These are phyloP conservation scores for Acanthococcus lagerstroemiae DNA, from an alignment of 2,888 invertebrate genomes.

Conservation along the genomic window DNA sequence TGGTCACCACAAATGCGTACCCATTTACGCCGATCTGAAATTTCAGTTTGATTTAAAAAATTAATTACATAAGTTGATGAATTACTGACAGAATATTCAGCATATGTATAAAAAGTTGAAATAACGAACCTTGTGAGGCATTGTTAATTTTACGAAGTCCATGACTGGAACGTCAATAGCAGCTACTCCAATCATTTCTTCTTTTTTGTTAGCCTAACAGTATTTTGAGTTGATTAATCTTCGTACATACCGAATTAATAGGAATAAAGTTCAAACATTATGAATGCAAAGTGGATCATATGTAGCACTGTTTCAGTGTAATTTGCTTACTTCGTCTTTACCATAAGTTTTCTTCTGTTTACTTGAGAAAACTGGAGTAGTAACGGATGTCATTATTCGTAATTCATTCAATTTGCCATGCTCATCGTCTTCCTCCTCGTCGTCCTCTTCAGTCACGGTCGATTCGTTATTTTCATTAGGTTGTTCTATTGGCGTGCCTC, in stretches of 20 bases:
- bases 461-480: no score
- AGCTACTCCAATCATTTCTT: constrained; percentile 74
- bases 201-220: constrained; percentile 1
- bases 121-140: constrained; percentile 72
- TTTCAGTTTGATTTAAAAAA: no score
- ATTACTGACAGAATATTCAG: not conserved
- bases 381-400: constrained; percentile 87
- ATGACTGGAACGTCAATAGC: constrained; percentile 90
- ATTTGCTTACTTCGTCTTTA: no score
- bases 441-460: no score
- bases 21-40: constrained; percentile 93
- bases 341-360: not conserved
- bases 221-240: not conserved
- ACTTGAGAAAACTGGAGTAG: constrained; percentile 84
- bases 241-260: not conserved
- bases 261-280: no score
- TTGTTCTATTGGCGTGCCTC: not conserved
- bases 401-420: no score
- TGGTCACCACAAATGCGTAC: constrained; percentile 91
- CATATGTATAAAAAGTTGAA: no score
- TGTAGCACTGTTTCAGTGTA: no score
- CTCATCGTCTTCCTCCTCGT: not conserved
- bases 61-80: not conserved
- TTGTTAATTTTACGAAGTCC: constrained; percentile 78
- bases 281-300: no score